Evolutionary conservation across 2,113 vertebrate species (phyloP).

Genomic region (pig (Sus scrofa)): T2T-Sscrofa CM000824.6:97329001-97329500

Average conservation of each 20-base stretch:
- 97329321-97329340: background rate
- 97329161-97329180: background rate
- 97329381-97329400: too few species aligned
- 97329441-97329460: too few species aligned
- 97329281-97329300: background rate
- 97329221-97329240: too few species aligned
- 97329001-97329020: background rate
- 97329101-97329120: background rate
- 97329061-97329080: background rate
- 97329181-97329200: background rate
- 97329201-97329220: background rate
- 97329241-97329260: background rate
- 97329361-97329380: fast-evolving
- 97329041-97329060: background rate
- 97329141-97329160: too few species aligned
- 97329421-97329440: conserved; percentile 63
- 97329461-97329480: background rate
- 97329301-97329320: background rate
- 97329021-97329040: background rate
- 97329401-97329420: background rate
- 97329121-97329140: too few species aligned
- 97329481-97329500: background rate
- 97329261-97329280: background rate
- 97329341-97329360: background rate
- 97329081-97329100: background rate